Conservation (phyloP, 2,113 vertebrate genomes). For the Alligator sinensis region DNA sequence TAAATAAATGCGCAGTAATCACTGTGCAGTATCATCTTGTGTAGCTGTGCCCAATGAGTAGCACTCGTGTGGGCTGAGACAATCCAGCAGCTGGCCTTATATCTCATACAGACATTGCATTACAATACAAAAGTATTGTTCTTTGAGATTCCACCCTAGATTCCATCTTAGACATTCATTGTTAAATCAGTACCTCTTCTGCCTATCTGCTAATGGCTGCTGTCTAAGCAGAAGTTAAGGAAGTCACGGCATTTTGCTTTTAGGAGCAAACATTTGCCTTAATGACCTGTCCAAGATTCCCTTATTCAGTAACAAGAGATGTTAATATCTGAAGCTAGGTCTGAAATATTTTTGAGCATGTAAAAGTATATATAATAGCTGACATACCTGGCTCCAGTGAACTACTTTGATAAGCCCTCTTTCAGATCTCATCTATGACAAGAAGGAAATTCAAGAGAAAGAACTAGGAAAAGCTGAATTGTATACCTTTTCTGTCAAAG, state of each 20-base stretch:
- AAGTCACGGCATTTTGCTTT: not conserved
- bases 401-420: not conserved
- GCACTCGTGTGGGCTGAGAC: not conserved
- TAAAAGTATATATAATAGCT: not conserved
- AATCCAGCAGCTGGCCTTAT: not conserved
- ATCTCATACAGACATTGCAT: not conserved
- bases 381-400: not conserved
- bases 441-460: no score
- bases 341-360: not conserved
- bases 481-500: not conserved
- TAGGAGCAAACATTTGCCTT: not conserved
- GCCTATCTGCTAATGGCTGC: not conserved
- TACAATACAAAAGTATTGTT: not conserved
- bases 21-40: no score
- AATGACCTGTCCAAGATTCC: not conserved
- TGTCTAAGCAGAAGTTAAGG: not conserved
- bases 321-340: not conserved
- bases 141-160: not conserved
- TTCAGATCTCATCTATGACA: no score
- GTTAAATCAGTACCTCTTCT: not conserved
- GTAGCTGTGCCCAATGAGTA: no score
- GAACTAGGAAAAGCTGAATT: no score
- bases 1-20: no score
- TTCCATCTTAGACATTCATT: no score
- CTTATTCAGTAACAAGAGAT: not conserved